Base-by-base conservation (phyloP, 2,888 invertebrate genomes). In the Lumbricus terrestris region DNA sequence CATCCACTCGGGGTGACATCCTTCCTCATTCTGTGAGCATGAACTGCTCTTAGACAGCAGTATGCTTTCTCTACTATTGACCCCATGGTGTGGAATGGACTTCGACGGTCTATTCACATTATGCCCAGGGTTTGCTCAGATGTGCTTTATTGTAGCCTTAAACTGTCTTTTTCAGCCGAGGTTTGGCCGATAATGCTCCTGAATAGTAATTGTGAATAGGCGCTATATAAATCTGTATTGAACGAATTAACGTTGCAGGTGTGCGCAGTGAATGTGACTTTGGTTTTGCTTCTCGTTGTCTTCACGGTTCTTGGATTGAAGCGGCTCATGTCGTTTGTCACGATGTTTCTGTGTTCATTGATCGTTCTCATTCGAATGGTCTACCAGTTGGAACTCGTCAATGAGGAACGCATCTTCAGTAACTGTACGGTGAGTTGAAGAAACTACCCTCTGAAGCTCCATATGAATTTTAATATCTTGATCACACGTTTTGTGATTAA, bases 311-410 rank as follows among this genome's bases (percentile, higher is more conserved):
- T 96, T 88, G 96, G 96, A 83, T 95, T 97, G 90, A 97, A 97
- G 90, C 90, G 92, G 35, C 88, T 94, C 82, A 92, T 94, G 91
- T 94, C 94, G 15, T 93, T 93, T 83, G 90, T 94, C 13, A 90
- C 93, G 29, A 93, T 93, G 92, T 90, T 94, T 88, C 94, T 94
- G 94, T 97, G 97, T 42, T 97, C 97, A n/a, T 93, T 97, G 3
- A 96, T 98, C 92, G 96, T 98, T 92, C 96, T 99, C 92, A 96
- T 97, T 6, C 97, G 98, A 95, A 99, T 99, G 98, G 96, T 98
- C 89, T 99, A 98, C 95, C 99, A 99, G 92, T 97, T 99, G 91
- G 96, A 97, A 92, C 97, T 98, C 93, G 97, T 98, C 92, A 95
- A 97, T 92, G 97, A 97, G 92, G 95, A 96, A 0, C 96, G 95